Evolutionary conservation across 1,140 invertebrate species (phyloP), one percentile per base, ranked within the genome.

Genomic region (Nasonia longicornis): DNA sequence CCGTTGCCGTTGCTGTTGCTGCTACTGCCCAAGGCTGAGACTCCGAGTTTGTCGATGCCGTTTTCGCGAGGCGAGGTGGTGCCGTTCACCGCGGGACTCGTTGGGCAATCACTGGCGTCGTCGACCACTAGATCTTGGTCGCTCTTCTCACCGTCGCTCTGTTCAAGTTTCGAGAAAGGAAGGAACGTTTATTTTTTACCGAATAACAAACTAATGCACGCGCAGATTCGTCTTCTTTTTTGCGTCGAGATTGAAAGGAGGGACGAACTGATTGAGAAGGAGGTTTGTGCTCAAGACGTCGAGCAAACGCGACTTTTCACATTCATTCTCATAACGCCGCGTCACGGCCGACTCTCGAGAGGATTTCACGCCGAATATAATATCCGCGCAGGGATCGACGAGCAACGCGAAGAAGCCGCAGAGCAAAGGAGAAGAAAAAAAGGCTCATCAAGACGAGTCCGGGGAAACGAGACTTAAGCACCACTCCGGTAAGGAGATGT

Each of bases 71-170:
- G 96, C 4, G 95, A 96, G 3, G 95, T 92, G 0, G 95, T 95
- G 1, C 95, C 95, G 86, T 96, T 91, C 16, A 89, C 87, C 0
- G 87, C 92, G 84, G 90, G 90, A 82, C 89, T 91, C n/a, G 87
- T 86, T n/a, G 90, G 88, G n/a, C 88, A 95, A 88, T 96, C 95
- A 83, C 95, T 95, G 12, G 96, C 96, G 88, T 98, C 97, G 92
- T 99, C 98, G 73, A 99, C 98, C 84, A 99, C 97, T 86, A 99
- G 93, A 90, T 99, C 97, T 91, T 98, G 97, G 89, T 98, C 97
- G 91, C 97, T 98, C 91, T 98, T 98, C 88, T 98, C 97, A 71
- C 96, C 97, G 91, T 98, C 97, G 92, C 97, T 98, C 87, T 97
- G 96, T 95, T 97, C 29, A 31, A 84, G 77, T 85, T 45, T 48